These are phyloP conservation scores for Heliconius hewitsoni DNA, from an alignment of 1,140 invertebrate species.

Conservation along the genomic window DNA sequence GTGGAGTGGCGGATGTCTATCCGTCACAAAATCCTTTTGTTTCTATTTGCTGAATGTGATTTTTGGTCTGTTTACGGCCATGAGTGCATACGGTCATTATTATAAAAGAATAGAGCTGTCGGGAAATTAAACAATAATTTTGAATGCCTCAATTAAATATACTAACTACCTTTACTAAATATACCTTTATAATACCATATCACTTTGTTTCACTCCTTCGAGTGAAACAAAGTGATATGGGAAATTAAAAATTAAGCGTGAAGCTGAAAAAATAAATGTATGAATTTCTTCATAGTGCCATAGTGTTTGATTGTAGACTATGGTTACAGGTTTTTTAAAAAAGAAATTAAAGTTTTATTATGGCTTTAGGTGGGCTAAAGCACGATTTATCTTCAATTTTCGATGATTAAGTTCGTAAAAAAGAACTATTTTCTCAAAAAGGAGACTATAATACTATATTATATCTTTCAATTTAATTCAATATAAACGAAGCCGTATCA, in stretches of 20 bases:
- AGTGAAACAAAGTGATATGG: too few relatives aligned
- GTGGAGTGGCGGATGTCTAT: neutral
- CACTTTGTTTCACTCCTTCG: too few relatives aligned
- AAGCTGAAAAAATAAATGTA: too few relatives aligned
- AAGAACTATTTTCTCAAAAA: too few relatives aligned
- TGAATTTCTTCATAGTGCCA: too few relatives aligned
- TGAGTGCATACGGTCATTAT: neutral
- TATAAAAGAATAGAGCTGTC: constrained; percentile 6
- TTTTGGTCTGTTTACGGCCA: constrained; percentile 4
- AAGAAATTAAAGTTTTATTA: too few relatives aligned
- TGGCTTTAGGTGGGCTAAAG: too few relatives aligned
- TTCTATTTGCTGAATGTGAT: neutral
- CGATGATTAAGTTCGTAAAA: too few relatives aligned
- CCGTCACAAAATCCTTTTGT: neutral
- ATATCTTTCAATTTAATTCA: neutral
- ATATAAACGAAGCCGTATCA: neutral
- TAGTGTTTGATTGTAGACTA: too few relatives aligned
- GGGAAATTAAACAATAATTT: constrained; percentile 5
- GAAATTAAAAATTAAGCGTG: too few relatives aligned
- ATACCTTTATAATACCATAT: neutral
- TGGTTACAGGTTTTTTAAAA: too few relatives aligned
- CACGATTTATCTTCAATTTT: too few relatives aligned
- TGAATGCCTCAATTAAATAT: neutral
- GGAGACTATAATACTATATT: neutral
- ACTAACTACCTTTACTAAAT: neutral